Conservation (phyloP, 2,888 invertebrate species). For the Muschampia plurimacula region DNA sequence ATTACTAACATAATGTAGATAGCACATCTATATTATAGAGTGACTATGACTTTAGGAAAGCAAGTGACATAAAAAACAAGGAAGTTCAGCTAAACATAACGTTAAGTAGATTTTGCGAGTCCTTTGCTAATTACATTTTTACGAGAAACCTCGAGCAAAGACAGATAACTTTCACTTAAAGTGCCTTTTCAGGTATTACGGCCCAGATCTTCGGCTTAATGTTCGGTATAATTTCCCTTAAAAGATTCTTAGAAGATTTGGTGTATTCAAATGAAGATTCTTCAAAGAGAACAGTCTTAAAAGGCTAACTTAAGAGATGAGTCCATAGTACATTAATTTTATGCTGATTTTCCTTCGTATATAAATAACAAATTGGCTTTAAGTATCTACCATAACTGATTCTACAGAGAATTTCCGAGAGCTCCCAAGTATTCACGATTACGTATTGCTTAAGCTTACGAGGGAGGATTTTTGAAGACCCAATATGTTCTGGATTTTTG, state of each 20-base stretch:
- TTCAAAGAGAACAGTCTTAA: background rate
- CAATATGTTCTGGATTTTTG: too few species aligned
- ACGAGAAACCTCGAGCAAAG: background rate
- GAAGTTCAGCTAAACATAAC: background rate
- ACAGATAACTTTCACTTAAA: background rate
- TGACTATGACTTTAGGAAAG: too few species aligned
- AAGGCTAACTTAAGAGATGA: slow-evolving; percentile 8
- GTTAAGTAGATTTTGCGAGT: background rate
- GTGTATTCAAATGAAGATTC: slow-evolving; percentile 1
- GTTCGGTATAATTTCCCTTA: slow-evolving; percentile 22
- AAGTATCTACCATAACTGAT: background rate
- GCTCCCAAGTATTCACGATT: background rate
- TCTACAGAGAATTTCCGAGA: background rate
- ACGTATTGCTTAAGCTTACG: background rate
- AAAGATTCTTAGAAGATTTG: background rate
- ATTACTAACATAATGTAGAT: too few species aligned
- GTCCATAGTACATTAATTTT: background rate
- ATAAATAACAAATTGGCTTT: slow-evolving; percentile 5
- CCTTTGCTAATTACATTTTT: background rate
- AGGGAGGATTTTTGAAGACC: background rate
- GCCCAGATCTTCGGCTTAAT: slow-evolving; percentile 11
- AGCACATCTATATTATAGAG: too few species aligned
- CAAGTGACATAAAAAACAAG: too few species aligned
- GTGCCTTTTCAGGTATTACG: slow-evolving; percentile 17
- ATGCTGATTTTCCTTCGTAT: background rate